phyloP scores from a whole-genome alignment of 2,797 vertebrate genomes.

The Onychomys torridus region DNA sequence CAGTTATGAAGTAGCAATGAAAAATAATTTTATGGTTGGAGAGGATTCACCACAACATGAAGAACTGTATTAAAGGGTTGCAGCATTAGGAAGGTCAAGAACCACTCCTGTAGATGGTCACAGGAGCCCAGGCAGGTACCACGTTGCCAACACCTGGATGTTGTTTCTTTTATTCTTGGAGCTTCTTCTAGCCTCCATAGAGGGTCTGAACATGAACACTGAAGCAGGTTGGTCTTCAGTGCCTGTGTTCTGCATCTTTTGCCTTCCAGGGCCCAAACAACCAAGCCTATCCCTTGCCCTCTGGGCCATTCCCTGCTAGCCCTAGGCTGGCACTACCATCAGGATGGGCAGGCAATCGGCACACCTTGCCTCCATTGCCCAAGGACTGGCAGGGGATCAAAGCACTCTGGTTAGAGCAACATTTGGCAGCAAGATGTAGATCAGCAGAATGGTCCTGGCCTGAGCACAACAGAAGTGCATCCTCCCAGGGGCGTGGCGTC shows the following conservation, averaged over 20 bases:
- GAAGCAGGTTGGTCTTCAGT: accelerated
- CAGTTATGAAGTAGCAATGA: neutral
- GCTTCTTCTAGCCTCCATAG: accelerated
- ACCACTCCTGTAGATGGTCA: neutral
- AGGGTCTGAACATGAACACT: accelerated
- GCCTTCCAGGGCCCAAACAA: neutral
- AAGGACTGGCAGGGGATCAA: constrained; percentile 85
- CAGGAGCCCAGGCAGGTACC: accelerated
- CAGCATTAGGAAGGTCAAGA: neutral
- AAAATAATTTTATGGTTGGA: neutral
- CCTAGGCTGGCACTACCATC: neutral
- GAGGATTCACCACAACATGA: too few relatives aligned
- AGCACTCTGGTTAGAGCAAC: constrained; percentile 80
- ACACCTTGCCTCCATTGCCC: constrained; percentile 82
- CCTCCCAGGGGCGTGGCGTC: neutral
- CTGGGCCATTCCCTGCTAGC: neutral
- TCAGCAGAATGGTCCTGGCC: constrained; percentile 70
- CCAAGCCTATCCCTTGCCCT: constrained; percentile 24
- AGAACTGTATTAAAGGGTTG: neutral
- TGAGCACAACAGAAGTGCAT: constrained; percentile 49
- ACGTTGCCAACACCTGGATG: too few relatives aligned
- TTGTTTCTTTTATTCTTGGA: accelerated
- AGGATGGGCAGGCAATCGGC: constrained; percentile 50
- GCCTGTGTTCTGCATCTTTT: neutral
- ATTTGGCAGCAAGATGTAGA: constrained; percentile 80